Percentiles rank a stretch among this genome's conserved stretches.
These are phyloP conservation scores for Peromyscus maniculatus DNA, from an alignment of 2,113 vertebrate species.

Conservation along the genomic window DNA sequence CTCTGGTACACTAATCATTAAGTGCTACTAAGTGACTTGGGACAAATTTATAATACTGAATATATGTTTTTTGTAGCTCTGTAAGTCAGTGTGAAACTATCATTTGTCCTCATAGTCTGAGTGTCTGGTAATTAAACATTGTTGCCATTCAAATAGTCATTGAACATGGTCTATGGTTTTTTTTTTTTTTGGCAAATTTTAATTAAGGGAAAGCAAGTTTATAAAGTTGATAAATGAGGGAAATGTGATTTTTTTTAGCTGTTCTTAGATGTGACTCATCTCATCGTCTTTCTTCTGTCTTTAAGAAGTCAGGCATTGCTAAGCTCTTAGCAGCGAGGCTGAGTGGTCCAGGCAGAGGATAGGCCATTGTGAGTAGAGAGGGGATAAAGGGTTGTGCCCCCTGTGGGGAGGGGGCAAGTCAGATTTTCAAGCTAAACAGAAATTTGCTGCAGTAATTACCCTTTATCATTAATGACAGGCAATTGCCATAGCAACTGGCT, in stretches of 20 bases:
- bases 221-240: constrained; percentile 29
- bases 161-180: constrained; percentile 52
- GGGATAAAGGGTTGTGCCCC: constrained; percentile 74
- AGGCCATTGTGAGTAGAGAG: constrained; percentile 79
- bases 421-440: constrained; percentile 89
- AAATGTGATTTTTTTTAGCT: constrained; percentile 28
- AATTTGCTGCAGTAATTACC: constrained; percentile 90
- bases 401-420: constrained; percentile 81
- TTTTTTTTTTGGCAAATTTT: constrained; percentile 38
- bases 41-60: constrained; percentile 10
- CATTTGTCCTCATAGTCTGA: constrained; percentile 39
- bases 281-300: constrained; percentile 26
- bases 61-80: constrained; percentile 4
- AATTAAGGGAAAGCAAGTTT: constrained; percentile 63
- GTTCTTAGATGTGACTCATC: constrained; percentile 60
- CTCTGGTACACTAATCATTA: neutral
- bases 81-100: constrained; percentile 49
- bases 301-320: constrained; percentile 63
- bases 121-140: constrained; percentile 58
- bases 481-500: constrained; percentile 91
- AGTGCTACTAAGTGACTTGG: constrained; percentile 34
- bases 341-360: constrained; percentile 70
- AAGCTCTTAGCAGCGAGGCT: constrained; percentile 59
- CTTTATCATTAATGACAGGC: constrained; percentile 91
- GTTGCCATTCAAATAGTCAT: constrained; percentile 24